Conservation (phyloP, 2,888 invertebrate species). For the Invenusta paracnida region DNA sequence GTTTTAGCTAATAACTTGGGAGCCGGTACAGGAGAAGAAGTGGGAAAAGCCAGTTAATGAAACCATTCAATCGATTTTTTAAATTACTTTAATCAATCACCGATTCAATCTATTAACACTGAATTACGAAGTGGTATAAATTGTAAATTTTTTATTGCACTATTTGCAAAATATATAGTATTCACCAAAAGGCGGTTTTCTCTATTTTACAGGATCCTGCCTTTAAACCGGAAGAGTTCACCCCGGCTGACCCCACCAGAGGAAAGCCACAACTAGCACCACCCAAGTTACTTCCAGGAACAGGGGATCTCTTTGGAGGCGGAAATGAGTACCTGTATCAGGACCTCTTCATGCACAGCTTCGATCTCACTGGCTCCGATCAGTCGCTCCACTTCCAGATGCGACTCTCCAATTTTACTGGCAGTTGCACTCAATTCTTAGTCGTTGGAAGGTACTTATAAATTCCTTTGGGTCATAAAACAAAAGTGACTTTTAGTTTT, state of each 20-base stretch:
- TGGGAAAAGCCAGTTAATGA: no score
- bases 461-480: no score
- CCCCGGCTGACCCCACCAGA: not conserved
- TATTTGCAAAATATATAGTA: no score
- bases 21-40: no score
- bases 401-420: conserved; percentile 32
- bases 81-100: no score
- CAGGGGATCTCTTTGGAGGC: not conserved
- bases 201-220: conserved; percentile 28
- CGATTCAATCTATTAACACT: no score
- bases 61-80: no score
- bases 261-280: conserved; percentile 12
- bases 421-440: conserved; percentile 36
- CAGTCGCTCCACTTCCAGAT: conserved; percentile 43
- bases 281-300: conserved; percentile 23
- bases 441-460: conserved; percentile 40
- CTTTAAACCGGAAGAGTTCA: conserved; percentile 22
- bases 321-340: not conserved
- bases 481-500: no score
- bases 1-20: no score
- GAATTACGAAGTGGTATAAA: no score
- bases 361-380: conserved; percentile 34
- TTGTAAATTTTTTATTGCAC: no score
- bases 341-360: conserved; percentile 40
- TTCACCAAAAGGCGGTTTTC: no score